Evolutionary conservation across 2,888 invertebrate genomes (phyloP).

Genomic region (Sinhomidia bicolor): DNA sequence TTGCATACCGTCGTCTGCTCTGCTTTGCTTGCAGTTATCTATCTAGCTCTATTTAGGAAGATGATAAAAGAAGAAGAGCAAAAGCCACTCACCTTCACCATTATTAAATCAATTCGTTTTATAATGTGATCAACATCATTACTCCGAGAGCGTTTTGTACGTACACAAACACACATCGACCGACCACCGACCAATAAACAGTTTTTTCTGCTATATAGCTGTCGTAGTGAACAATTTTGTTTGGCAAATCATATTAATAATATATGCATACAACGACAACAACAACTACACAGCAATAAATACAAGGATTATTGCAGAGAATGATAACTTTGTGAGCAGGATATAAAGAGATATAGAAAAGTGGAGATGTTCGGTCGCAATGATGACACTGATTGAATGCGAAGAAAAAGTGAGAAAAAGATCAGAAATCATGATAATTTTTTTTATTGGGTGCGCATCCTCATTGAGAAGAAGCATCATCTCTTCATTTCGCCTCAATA

Average conservation of each 20-base stretch:
- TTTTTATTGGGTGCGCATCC: not conserved
- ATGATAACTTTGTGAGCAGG: not conserved
- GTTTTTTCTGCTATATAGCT: not conserved
- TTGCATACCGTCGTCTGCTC: not conserved
- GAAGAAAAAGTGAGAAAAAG: slow-evolving; percentile 53
- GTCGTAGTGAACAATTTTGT: not conserved
- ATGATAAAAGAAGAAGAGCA: slow-evolving; percentile 48
- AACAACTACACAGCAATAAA: too few species aligned
- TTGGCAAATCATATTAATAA: not conserved
- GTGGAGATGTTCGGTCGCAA: not conserved
- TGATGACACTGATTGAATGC: slow-evolving; percentile 63
- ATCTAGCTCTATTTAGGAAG: too few species aligned
- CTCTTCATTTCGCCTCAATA: not conserved
- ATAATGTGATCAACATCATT: slow-evolving; percentile 44
- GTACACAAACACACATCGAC: not conserved
- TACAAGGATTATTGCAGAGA: too few species aligned
- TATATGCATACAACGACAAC: too few species aligned
- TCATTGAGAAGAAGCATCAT: not conserved
- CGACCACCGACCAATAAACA: too few species aligned
- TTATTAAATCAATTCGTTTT: slow-evolving; percentile 57
- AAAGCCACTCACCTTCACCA: slow-evolving; percentile 65
- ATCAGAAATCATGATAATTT: slow-evolving; percentile 35
- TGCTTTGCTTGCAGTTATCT: too few species aligned
- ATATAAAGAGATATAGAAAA: slow-evolving; percentile 21
- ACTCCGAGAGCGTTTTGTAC: not conserved